phyloP scores from a whole-genome alignment of 92 coral and sea anemone genomes.

The Zoanthus sansibaricus region DNA sequence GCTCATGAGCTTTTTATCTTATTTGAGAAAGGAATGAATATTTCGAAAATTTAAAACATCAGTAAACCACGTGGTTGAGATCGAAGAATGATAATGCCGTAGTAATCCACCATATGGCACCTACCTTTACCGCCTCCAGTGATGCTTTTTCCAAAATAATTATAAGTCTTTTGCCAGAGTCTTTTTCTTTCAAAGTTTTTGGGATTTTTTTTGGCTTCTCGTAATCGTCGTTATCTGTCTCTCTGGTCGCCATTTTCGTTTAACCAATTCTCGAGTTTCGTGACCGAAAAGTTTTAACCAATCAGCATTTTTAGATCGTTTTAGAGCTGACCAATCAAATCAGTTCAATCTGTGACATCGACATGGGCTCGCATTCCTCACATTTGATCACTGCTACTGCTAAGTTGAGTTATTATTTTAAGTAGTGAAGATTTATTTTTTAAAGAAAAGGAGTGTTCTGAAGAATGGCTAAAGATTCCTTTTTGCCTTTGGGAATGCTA shows the following conservation, averaged over 20 bases:
- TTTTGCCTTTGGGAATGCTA: constrained; percentile 12
- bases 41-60: no score
- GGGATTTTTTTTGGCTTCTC: constrained; percentile 92
- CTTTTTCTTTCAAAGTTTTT: constrained; percentile 90
- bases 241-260: constrained; percentile 71
- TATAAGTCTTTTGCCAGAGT: constrained; percentile 91
- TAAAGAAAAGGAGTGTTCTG: neutral
- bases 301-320: neutral
- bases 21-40: no score
- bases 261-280: neutral
- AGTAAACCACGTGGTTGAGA: no score
- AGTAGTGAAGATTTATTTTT: neutral
- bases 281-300: constrained; percentile 3
- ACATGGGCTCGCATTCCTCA: no score
- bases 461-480: neutral
- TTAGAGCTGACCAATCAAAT: constrained; percentile 15
- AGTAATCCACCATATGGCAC: neutral
- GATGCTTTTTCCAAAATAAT: constrained; percentile 93
- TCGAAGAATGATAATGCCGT: neutral
- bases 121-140: constrained; percentile 94
- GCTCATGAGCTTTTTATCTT: no score
- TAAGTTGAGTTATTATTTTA: neutral
- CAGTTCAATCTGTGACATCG: neutral
- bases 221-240: constrained; percentile 73
- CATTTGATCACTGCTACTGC: no score